Percentiles rank a stretch among this genome's conserved stretches.
Conservation (phyloP, 2,888 invertebrate genomes). For the Teinopalpus imperialis region DNA sequence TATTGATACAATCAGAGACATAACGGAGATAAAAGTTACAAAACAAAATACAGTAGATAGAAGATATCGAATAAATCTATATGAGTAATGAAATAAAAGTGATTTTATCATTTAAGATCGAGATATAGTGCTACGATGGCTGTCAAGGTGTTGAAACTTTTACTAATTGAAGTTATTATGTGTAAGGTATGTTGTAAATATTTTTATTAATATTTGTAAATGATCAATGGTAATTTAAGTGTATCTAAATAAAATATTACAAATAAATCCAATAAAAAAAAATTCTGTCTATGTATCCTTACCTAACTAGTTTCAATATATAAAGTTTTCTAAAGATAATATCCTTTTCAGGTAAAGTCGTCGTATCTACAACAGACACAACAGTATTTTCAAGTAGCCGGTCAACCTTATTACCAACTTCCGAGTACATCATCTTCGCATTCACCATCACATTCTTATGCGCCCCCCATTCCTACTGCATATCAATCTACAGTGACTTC, state of each 20-base stretch:
- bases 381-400: conserved; percentile 22
- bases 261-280: no score
- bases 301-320: no score
- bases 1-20: conserved; percentile 1
- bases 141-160: conserved; percentile 6
- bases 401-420: conserved; percentile 19
- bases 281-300: no score
- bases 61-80: conserved; percentile 10
- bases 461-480: conserved; percentile 2
- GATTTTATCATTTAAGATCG: conserved; percentile 12
- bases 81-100: conserved; percentile 9
- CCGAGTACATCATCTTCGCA: conserved; percentile 7
- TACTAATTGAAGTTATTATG: conserved; percentile 10
- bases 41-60: conserved; percentile 5
- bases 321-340: background rate
- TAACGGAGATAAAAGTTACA: conserved; percentile 14
- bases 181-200: conserved; percentile 12
- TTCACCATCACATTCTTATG: background rate
- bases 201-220: no score
- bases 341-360: conserved; percentile 16
- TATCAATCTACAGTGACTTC: conserved; percentile 11
- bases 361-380: conserved; percentile 21
- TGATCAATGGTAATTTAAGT: no score
- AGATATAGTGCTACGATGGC: conserved; percentile 10
- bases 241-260: no score